A percentile compares a stretch with the other conserved stretches of the same genome.
Conservation (phyloP, 2,113 vertebrate species). For the Recurvirostra avosetta region DNA sequence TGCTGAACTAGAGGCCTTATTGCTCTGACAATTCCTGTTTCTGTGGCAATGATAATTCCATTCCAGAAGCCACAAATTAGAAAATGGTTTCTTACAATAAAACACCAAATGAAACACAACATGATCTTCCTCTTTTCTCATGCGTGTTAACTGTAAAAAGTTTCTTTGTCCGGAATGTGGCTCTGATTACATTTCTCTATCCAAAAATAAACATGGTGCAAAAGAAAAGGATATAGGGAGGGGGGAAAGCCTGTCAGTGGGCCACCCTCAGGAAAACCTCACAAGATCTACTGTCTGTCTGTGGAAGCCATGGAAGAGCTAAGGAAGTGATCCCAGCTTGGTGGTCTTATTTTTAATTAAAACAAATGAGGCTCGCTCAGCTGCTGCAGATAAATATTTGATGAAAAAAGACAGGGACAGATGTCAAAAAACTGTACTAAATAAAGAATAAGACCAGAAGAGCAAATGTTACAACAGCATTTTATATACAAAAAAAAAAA, state of each 20-base stretch:
- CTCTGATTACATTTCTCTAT: conserved; percentile 40
- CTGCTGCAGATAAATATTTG: conserved; percentile 72
- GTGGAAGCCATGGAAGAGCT: conserved; percentile 31
- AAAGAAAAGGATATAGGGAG: conserved; percentile 28
- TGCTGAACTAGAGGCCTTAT: neutral
- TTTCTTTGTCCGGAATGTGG: neutral
- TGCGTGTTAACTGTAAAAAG: conserved; percentile 28
- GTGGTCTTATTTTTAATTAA: conserved; percentile 83
- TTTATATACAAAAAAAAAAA: neutral
- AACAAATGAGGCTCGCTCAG: conserved; percentile 69
- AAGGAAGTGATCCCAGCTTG: conserved; percentile 69
- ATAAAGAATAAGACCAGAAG: conserved; percentile 32
- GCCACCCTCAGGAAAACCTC: conserved; percentile 50
- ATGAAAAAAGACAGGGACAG: conserved; percentile 59
- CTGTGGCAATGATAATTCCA: neutral
- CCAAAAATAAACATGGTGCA: conserved; percentile 63
- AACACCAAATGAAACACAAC: neutral
- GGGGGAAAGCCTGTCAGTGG: neutral
- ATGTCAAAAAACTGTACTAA: conserved; percentile 33
- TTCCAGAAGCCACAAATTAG: neutral
- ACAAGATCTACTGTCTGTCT: conserved; percentile 34
- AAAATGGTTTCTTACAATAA: neutral
- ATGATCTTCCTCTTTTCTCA: conserved; percentile 23
- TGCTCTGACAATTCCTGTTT: neutral
- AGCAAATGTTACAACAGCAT: neutral